A percentile compares a stretch with the other conserved stretches of the same genome.
These are phyloP conservation scores for Chionis minor DNA, from an alignment of 2,113 vertebrate genomes.

Conservation along the genomic window DNA sequence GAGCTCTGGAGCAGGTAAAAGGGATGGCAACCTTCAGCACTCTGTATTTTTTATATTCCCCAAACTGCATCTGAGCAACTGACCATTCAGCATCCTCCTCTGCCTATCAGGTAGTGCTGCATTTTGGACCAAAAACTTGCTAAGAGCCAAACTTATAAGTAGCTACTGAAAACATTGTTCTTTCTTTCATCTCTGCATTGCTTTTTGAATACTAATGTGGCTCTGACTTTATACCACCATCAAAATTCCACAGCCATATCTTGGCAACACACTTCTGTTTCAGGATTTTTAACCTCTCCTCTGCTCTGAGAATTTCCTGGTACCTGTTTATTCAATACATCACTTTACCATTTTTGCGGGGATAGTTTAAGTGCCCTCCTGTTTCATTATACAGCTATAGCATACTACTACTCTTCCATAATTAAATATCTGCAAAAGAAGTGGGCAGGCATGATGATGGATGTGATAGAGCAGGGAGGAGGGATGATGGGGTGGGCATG, in stretches of 20 bases:
- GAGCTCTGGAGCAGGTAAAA: neutral
- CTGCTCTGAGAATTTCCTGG: neutral
- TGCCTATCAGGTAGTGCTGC: neutral
- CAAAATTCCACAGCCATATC: neutral
- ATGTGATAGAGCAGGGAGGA: neutral
- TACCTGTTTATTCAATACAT: neutral
- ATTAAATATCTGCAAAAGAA: neutral
- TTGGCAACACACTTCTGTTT: neutral
- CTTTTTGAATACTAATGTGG: slow-evolving; percentile 10
- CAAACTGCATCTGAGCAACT: neutral
- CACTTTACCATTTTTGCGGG: neutral
- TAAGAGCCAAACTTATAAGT: neutral
- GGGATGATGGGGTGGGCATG: accelerated
- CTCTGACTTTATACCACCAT: neutral
- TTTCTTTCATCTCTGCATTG: slow-evolving; percentile 3
- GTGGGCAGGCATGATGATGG: neutral
- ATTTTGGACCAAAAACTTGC: neutral
- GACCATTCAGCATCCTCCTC: neutral
- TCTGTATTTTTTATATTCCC: neutral
- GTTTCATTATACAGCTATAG: neutral
- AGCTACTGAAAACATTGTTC: neutral
- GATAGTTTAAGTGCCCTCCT: neutral
- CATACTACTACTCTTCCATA: neutral
- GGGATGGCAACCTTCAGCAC: neutral
- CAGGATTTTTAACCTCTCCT: neutral